phyloP scores from a whole-genome alignment of 2,888 invertebrate genomes.

The Cordilura impudica region DNA sequence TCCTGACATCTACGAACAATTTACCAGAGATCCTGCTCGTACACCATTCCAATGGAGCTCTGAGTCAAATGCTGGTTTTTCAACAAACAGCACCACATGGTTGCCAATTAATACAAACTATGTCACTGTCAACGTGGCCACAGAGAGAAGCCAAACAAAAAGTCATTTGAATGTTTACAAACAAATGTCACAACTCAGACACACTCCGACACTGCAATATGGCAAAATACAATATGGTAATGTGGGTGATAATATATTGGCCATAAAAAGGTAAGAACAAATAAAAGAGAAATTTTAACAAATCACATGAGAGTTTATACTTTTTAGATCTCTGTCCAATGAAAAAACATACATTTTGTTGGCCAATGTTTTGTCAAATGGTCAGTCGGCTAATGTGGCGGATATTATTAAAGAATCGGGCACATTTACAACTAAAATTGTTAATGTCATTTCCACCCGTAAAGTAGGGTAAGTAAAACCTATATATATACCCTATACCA shows the following conservation, averaged over 20 bases:
- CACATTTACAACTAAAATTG: slow-evolving; percentile 67
- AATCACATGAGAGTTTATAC: not conserved
- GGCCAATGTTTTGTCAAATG: slow-evolving; percentile 77
- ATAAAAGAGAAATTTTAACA: not conserved
- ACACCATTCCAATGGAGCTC: slow-evolving; percentile 83
- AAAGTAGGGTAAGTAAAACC: slow-evolving; percentile 71
- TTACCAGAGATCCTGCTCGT: slow-evolving; percentile 82
- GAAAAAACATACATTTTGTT: slow-evolving; percentile 77
- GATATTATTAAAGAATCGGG: slow-evolving; percentile 63
- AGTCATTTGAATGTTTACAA: slow-evolving; percentile 83
- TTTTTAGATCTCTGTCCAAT: slow-evolving; percentile 65
- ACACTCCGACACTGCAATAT: slow-evolving; percentile 69
- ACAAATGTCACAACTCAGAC: slow-evolving; percentile 78
- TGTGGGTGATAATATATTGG: slow-evolving; percentile 71
- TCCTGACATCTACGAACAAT: slow-evolving; percentile 79
- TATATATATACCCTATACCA: no score
- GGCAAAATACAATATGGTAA: slow-evolving; percentile 69
- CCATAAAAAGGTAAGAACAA: slow-evolving; percentile 68
- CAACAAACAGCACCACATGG: slow-evolving; percentile 72
- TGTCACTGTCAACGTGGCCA: slow-evolving; percentile 80
- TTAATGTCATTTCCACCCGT: slow-evolving; percentile 68
- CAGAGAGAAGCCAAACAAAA: slow-evolving; percentile 75
- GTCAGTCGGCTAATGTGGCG: slow-evolving; percentile 74
- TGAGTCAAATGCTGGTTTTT: slow-evolving; percentile 75
- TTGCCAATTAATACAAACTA: slow-evolving; percentile 81